phyloP scores from a whole-genome alignment of 2,888 invertebrate species.

The Catonia carolina region DNA sequence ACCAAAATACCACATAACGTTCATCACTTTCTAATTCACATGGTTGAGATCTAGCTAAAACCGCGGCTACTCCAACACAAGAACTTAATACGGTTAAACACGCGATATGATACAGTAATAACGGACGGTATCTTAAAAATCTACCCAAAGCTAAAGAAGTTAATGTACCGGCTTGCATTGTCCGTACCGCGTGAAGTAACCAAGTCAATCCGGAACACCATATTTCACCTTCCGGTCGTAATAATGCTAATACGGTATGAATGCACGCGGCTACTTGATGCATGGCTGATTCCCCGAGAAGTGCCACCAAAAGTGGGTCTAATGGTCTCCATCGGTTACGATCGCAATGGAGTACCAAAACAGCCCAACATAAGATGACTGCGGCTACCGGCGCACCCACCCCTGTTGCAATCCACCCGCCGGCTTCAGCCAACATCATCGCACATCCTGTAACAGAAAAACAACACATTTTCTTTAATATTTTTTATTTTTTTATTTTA shows the following conservation, averaged over 20 bases:
- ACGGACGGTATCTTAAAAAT: conserved; percentile 42
- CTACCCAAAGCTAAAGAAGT: conserved; percentile 47
- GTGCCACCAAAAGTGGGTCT: conserved; percentile 47
- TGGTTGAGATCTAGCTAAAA: conserved; percentile 43
- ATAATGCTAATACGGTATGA: conserved; percentile 42
- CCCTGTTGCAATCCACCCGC: conserved; percentile 44
- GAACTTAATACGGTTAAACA: conserved; percentile 48
- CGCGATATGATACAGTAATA: conserved; percentile 48
- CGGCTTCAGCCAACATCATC: conserved; percentile 42
- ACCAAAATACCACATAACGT: conserved; percentile 47
- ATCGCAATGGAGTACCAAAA: conserved; percentile 48
- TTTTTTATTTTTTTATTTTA: no score
- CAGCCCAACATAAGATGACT: conserved; percentile 45
- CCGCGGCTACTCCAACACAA: conserved; percentile 49
- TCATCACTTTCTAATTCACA: conserved; percentile 46
- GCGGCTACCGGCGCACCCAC: conserved; percentile 45
- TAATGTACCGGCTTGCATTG: conserved; percentile 48
- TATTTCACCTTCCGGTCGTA: conserved; percentile 41
- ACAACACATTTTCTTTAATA: no score
- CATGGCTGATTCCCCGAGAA: conserved; percentile 43
- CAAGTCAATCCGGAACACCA: conserved; percentile 47
- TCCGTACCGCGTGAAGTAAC: conserved; percentile 47
- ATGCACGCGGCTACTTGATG: conserved; percentile 43
- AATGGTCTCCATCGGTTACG: conserved; percentile 47
- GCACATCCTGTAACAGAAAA: conserved; percentile 23